Evolutionary conservation across 2,113 vertebrate genomes (phyloP), one percentile per base, ranked within the genome.

Genomic region (Odobenus rosmarus): DNA sequence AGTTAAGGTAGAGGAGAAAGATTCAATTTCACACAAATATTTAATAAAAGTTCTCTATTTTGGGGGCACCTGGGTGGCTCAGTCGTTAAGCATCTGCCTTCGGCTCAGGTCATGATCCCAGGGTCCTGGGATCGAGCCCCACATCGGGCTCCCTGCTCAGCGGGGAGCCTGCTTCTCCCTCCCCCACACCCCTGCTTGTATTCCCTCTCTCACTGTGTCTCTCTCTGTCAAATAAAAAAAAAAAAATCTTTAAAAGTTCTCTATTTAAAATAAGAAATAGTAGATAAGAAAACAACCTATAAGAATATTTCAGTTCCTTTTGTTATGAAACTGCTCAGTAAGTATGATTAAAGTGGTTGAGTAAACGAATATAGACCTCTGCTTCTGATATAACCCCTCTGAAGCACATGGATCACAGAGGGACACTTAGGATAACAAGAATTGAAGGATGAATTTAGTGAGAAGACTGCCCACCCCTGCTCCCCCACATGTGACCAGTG

Each of bases 11-110:
- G 24, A 69, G 15, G 72, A 86, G 28, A 93, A 96, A 85, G 80
- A 67, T 84, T 21, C 39, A 92, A 61, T 85, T 86, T 89, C 93
- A 51, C 7, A 28, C 55, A 81, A 72, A 88, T 91, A 92, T 39
- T 64, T 85, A n/a, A 62, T 53, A 69, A 18, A 72, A 49, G 1
- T 74, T 79, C 19, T 93, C 12, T 80, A 64, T 88, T 87, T 36
- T 3, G 39, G 39, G 39, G 39, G 39, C 39, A 39, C 39, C 39
- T 39, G 39, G 39, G 39, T 39, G 39, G 39, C 39, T 39, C 39
- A 39, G 39, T 39, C 39, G 39, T 39, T 39, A 39, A 39, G 39
- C 39, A 4, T 39, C 39, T 39, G 39, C 39, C 39, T 39, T 39
- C 39, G 3, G 39, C 39, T 39, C 39, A 39, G 39, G 39, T 39